phyloP scores from a whole-genome alignment of 2,113 vertebrate species.

The Strigops habroptila region DNA sequence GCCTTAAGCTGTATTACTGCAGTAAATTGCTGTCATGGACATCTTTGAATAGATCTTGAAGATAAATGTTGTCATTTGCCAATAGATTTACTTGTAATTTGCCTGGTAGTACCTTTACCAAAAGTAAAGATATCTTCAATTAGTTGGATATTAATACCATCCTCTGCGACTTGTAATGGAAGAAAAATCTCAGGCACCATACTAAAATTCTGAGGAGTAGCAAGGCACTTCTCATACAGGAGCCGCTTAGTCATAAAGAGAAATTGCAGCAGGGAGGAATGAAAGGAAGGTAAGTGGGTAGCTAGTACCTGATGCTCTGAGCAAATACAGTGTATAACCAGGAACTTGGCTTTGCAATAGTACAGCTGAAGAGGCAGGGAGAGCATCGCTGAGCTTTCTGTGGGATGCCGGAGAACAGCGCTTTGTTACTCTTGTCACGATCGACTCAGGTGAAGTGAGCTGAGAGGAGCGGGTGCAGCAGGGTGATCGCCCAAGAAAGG shows the following conservation, averaged over 20 bases:
- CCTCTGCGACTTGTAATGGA: background rate
- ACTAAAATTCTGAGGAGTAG: background rate
- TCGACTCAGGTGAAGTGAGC: conserved; percentile 52
- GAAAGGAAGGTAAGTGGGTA: background rate
- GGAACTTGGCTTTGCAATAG: background rate
- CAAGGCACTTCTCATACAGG: background rate
- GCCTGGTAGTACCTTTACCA: background rate
- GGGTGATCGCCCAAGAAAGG: conserved; percentile 38
- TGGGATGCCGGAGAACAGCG: background rate
- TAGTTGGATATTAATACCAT: background rate
- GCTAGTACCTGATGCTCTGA: background rate
- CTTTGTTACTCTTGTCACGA: conserved; percentile 62
- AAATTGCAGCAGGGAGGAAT: background rate
- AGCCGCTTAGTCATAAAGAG: background rate
- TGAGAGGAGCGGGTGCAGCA: conserved; percentile 56
- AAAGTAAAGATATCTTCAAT: background rate
- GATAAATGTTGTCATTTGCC: background rate
- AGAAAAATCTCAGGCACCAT: background rate
- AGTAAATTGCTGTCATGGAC: background rate
- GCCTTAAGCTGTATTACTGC: background rate
- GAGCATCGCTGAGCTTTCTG: background rate
- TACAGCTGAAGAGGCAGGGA: background rate
- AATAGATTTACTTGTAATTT: background rate
- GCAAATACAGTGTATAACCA: background rate
- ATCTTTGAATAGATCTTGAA: background rate